Base-by-base conservation (phyloP, 1,140 invertebrate species). In the Periplaneta americana region DNA sequence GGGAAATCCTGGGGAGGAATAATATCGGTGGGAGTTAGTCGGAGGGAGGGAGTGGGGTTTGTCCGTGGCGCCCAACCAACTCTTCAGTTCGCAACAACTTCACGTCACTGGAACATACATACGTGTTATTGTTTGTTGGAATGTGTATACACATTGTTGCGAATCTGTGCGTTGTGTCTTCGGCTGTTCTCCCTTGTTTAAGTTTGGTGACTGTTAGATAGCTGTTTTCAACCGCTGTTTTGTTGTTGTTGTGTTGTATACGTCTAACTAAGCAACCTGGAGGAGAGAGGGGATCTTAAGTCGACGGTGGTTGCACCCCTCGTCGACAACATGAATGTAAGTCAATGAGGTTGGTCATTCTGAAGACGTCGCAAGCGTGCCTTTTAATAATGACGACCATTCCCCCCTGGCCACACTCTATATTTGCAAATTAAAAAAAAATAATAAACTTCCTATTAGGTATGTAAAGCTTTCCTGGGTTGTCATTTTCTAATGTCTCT, bases 271-370 rank as follows among this genome's bases (percentile, higher is more conserved):
- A 35, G 11, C 76, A 78, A 31, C 34, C 76, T 78, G 76, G 76
- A 78, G 76, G 76, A 78, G 34, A 78, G 35, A 39, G 76, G 76
- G 10, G 76, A 78, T 28, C 76, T 13, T 28, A 66, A 66, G 22
- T 66, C 48, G 34, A 9, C 33, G 11, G 36, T 36, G 76, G 76
- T 34, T 5, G 9, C 76, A 5, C 18, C 33, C 35, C 76, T 36
- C n/a, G 76, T 36, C 76, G 76, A 78, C 76, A 78, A 28, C 76
- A 78, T 78, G 76, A 78, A 78, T 31, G 76, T 78, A 36, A 78
- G 76, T 78, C n/a, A 78, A 28, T 8, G n/a, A 28, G 28, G 4
- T 28, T 28, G n/a, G 4, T 66, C 22, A 66, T 66, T 28, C 39
- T 66, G 48, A 22, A n/a, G n/a, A n/a, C n/a, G n/a, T n/a, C n/a